Evolutionary conservation across 1,140 invertebrate genomes (phyloP), one percentile per base, ranked within the genome.

Genomic region (Drosophila micromelanica): DNA sequence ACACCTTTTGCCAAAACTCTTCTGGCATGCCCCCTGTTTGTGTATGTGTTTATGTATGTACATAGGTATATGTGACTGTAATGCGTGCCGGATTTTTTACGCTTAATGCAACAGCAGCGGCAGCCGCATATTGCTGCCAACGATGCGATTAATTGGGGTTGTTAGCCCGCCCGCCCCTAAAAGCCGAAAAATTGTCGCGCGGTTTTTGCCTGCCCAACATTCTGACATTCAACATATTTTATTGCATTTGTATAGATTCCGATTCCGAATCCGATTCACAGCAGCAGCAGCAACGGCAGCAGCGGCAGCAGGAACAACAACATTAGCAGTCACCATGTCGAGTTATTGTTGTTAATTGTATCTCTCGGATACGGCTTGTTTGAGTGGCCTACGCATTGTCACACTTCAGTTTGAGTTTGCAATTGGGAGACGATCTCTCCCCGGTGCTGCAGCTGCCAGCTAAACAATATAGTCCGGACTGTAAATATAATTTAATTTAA

Each of bases 101-200:
- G 82, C 77, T 69, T 51, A 55, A 59, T 73, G 68, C 59, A 13
- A 49, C 35, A 43, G 30, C 69, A 57, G 64, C 54, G 40, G 72
- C 49, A 30, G 40, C 51, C 30, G 57, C 57, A 48, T 60, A 5
- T 37, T 46, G 30, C 43, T 45, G 49, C 61, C 73, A 80, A 75
- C 62, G 68, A 86, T 70, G 61, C 84, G 84, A 82, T 89, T 89
- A 87, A 87, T 89, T 87, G 84, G 84, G 82, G 84, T 89, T 84
- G 84, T 87, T 87, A 74, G 46, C 46, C 45, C 45, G 54, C 61
- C 79, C 62, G 73, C 69, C 73, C 67, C 67, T 72, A 45, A 65
- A 42, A 30, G 8, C 17, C 38, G 59, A 51, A 69, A 65, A 71
- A 62, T 1, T 73, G 59, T 71, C 43, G 56, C 73, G 52, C 60